Base-by-base conservation (phyloP, 2,888 invertebrate species). In the Parnassius apollo region DNA sequence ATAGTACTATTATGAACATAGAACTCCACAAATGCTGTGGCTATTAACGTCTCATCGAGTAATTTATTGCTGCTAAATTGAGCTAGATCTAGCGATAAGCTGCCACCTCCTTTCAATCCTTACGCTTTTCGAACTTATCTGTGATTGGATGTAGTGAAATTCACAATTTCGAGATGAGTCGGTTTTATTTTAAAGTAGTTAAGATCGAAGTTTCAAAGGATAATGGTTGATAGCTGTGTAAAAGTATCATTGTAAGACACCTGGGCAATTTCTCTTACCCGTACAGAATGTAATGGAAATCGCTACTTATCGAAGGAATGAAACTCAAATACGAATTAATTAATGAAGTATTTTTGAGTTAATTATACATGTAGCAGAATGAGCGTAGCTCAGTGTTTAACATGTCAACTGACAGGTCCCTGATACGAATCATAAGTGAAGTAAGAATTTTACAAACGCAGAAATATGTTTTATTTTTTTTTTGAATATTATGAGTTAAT, bases 51-150 rank as follows among this genome's bases (percentile, higher is more conserved):
- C 59, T 50, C 64, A 56, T 60, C 54, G 50, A 52, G 58, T 62
- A 62, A 65, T 66, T 63, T 66, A 66, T 65, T 62, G 62, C 57
- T 44, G 56, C 62, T 59, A 46, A 63, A 61, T 61, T 59, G 55
- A 62, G 56, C 62, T 62, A 66, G 66, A 66, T 65, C 57, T 46
- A 50, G 42, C 55, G 66, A 64, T 66, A 62, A 60, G 46, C 48
- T 44, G 48, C 49, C 65, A 59, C 61, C 65, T 65, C 63, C 59
- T 61, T 62, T 57, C 62, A 50, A 61, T 58, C 60, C 63, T 63
- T 63, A 56, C 59, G 59, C 18, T 59, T 56, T 48, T 46, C 57
- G 57, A 48, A 57, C 53, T 10, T 42, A 57, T 45, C 9, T n/a
- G 12, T 10, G 9, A 4, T 51, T n/a, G 8, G 7, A 8, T 18